Evolutionary conservation across 1,140 invertebrate species (phyloP), one percentile per base, ranked within the genome.

Genomic region (Pissodes strobi): DNA sequence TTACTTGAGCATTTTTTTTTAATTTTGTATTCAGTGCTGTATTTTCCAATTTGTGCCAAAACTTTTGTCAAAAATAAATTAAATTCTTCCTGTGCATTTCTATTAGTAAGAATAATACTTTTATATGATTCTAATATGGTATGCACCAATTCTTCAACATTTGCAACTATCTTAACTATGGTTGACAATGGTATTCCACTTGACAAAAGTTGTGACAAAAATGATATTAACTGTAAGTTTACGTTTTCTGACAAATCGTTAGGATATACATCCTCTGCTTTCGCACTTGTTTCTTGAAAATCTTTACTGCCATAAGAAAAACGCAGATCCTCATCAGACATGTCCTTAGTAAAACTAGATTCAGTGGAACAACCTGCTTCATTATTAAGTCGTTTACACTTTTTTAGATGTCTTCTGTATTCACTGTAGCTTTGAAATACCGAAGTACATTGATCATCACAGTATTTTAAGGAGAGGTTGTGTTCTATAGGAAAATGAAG

Each of bases 371-470:
- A 18, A 23, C 2, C 25, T 4, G 8, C 49, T 19, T 17, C 13
- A 15, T 22, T 18, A 18, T 22, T 6, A 17, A 19, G 15, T 15
- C 25, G 21, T 57, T 43, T 30, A 13, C 52, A 51, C 30, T 39
- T 63, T 58, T 18, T 39, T 27, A 64, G 21, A 48, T 64, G 53
- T 37, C 22, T 57, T 46, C 43, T 25, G 39, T 21, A 45, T 15
- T 41, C 62, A 64, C 43, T 64, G 46, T 57, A 57, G 18, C 37
- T 57, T 8, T 15, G 43, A 45, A 27, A 64, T 46, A 18, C 45
- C 15, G 41, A 30, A 8, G 3, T 12, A 34, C 61, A 64, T 10
- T 38, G 22, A 3, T 10, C 2, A 22, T 27, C 8, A 57, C 38
- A 45, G 46, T 53, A 64, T 46, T 58, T 34, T 22, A 64, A 15